Conservation (phyloP, 92 coral and sea anemone genomes). For the Micromussa lordhowensis region DNA sequence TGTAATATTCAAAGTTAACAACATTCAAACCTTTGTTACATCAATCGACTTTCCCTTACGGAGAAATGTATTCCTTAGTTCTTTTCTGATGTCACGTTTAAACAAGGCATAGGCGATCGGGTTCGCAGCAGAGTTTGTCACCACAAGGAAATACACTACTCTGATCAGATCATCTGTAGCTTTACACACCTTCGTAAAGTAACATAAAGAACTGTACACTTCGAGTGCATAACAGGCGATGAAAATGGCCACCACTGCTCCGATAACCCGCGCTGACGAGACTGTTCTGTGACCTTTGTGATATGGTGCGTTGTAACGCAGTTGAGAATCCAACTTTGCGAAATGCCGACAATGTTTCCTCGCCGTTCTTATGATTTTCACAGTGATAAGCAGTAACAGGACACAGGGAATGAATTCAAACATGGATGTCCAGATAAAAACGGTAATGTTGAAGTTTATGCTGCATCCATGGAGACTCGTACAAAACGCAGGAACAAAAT, state of each 20-base stretch:
- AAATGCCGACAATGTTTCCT: constrained; percentile 1
- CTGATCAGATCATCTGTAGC: not conserved
- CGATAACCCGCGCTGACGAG: constrained; percentile 60
- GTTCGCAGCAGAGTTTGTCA: constrained; percentile 32
- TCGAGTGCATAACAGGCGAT: constrained; percentile 64
- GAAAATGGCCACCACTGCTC: constrained; percentile 57
- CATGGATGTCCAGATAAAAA: constrained; percentile 31
- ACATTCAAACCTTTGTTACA: not conserved
- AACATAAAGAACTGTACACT: constrained; percentile 61
- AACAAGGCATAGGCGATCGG: constrained; percentile 48
- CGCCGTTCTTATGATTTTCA: constrained; percentile 16
- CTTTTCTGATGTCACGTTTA: constrained; percentile 33
- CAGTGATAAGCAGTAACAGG: constrained; percentile 10
- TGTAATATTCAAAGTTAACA: too few relatives aligned
- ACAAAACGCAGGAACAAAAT: constrained; percentile 37
- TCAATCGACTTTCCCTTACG: not conserved
- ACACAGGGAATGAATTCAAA: constrained; percentile 45
- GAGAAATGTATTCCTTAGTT: constrained; percentile 7
- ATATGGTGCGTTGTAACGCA: constrained; percentile 31
- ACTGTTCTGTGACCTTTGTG: constrained; percentile 21
- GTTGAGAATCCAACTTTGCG: constrained; percentile 6
- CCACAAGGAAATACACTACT: constrained; percentile 23
- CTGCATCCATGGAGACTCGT: constrained; percentile 13
- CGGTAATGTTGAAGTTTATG: constrained; percentile 25
- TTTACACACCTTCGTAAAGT: constrained; percentile 44